A percentile compares a stretch with the other conserved stretches of the same genome.
Evolutionary conservation across 2,888 invertebrate species (phyloP).

Genomic region (Zhengitettix transpicula): DNA sequence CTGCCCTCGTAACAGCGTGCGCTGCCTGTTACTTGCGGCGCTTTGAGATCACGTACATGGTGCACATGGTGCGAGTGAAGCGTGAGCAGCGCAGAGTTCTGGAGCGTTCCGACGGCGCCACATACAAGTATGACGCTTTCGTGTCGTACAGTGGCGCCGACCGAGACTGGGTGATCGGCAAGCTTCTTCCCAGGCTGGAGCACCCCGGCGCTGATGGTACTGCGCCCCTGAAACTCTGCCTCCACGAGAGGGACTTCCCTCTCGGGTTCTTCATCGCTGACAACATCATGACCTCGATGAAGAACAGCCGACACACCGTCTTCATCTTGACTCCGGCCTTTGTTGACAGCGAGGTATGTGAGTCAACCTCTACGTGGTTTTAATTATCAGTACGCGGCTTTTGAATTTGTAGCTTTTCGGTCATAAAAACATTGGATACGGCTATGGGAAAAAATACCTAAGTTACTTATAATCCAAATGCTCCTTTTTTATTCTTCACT

Average conservation of each 20-base stretch:
- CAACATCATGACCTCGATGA: conserved; percentile 16
- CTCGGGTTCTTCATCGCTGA: conserved; percentile 14
- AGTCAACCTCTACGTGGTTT: no score
- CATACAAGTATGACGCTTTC: conserved; percentile 10
- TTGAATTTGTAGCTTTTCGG: no score
- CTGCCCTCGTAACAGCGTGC: neutral
- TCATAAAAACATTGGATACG: no score
- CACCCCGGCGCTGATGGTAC: conserved; percentile 6
- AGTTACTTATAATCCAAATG: no score
- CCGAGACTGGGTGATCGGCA: conserved; percentile 14
- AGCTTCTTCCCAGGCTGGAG: conserved; percentile 15
- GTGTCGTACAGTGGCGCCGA: conserved; percentile 14
- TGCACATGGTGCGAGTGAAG: conserved; percentile 6
- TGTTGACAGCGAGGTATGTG: conserved; percentile 12
- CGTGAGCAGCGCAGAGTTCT: neutral
- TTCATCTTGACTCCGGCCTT: conserved; percentile 15
- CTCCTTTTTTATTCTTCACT: no score
- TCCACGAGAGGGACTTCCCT: conserved; percentile 17
- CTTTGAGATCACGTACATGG: conserved; percentile 7
- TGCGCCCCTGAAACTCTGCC: conserved; percentile 12
- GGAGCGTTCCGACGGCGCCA: neutral
- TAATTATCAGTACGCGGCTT: no score
- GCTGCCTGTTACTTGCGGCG: neutral
- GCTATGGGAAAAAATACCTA: no score
- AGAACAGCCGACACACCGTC: conserved; percentile 15